Evolutionary conservation across 1,140 invertebrate species (phyloP), one percentile per base, ranked within the genome.

Genomic region (Drosophila watanabei): DNA sequence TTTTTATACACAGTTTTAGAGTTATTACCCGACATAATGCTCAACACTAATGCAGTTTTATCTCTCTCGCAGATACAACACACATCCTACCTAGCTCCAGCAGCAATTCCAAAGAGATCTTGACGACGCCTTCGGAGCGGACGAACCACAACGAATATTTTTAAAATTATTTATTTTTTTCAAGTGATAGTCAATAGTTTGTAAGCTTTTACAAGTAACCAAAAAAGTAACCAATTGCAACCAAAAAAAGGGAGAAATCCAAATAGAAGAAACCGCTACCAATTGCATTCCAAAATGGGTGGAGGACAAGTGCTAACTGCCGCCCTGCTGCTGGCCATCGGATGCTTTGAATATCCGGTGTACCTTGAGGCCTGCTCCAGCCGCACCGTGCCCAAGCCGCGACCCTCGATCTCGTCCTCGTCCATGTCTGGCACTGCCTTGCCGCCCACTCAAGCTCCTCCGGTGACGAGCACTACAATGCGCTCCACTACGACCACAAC

Each of bases 351-450:
- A 46, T 81, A 65, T 54, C 84, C 80, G 35, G 54, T 41, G 10
- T 43, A 68, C 28, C 76, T 82, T 96, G 96, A 97, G 93, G 96
- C 96, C 84, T 98, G 97, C 94, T 97, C 97, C 92, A 97, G 97
- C 93, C 95, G 97, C 87, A 97, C 97, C 52, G 97, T 97, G 80
- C 97, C 97, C 71, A 97, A 97, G 93, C 97, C 97, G 52, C 94
- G 97, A 75, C 96, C 92, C 37, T 86, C 90, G 49, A 80, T 92
- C 54, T 84, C 90, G 5, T 82, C 88, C 6, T 82, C 88, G 2
- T 88, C 91, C 20, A 92, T 87, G 80, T 92, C 90, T 1, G 87
- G 86, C 3, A 82, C 80, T 18, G 82, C 56, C 3, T 39, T 90
- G 58, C 95, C 72, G 92, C 95, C 91, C 95, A 88, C 88, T 2